Base-by-base conservation (phyloP, 2,888 invertebrate species). In the Oxystoma pomonae region DNA sequence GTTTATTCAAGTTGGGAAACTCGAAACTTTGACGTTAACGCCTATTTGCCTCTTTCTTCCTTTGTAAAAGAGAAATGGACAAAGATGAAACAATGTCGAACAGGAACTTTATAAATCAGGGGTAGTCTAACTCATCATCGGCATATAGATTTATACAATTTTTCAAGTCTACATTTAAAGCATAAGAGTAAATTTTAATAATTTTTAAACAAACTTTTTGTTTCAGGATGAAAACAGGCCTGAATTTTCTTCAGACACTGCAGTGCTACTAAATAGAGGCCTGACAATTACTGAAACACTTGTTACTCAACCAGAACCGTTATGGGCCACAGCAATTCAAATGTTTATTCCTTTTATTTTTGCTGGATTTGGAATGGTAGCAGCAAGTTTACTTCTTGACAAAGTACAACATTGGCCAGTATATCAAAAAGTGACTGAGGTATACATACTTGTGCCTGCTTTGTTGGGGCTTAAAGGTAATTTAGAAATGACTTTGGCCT, bases 401-500 rank as follows among this genome's bases (percentile, higher is more conserved):
- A 80, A 87, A 68, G 94, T 94, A 58, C 93, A 93, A 82, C 93
- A 94, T 78, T 96, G 95, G 95, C 84, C 86, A 60, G 93, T 95
- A 35, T 96, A 91, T 80, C 83, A 82, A 72, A 82, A 88, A 72
- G 89, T 95, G 18, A 89, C 92, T 7, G 95, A 95, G 83, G 90
- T 94, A 20, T 94, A 94, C 76, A 94, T 96, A 70, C 81, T 96
- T 74, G 94, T 96, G 55, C 95, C 95, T 62, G 93, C 96, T 9
- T 83, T 96, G 55, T 81, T 96, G 63, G 96, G 96, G 9, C 84
- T 96, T 17, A 96, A 96, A 82, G 96, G 96, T 66, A 96, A 96
- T 78, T 83, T 96, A 70, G 96, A 96, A 83, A 96, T 96, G 96
- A 96, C 96, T 20, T 82, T 96, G 73, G 96, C 96, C 17, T 94